Percentiles rank a stretch among this genome's conserved stretches.
Evolutionary conservation across 2,888 invertebrate species (phyloP).

Genomic region (Zygothrica quintamaculata): DNA sequence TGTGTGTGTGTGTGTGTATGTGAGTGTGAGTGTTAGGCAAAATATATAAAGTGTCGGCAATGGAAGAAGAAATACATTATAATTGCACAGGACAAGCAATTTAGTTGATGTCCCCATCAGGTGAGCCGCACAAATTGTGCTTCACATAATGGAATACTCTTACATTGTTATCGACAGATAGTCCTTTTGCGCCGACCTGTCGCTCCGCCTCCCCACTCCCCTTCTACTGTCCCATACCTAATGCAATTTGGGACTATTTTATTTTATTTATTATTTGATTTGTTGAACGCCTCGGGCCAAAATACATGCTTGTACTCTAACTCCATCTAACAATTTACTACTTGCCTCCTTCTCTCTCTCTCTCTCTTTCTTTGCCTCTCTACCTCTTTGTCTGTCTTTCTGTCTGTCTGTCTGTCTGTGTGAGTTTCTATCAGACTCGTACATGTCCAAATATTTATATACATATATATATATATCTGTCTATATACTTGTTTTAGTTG

Average conservation of each 20-base stretch:
- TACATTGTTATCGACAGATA: slow-evolving; percentile 68
- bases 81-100: slow-evolving; percentile 68
- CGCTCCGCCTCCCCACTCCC: slow-evolving; percentile 7
- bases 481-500: no score
- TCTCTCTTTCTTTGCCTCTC: neutral
- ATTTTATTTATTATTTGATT: slow-evolving; percentile 73
- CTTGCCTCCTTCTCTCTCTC: neutral
- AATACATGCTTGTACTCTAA: neutral
- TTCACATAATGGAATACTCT: slow-evolving; percentile 43
- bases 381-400: neutral
- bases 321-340: slow-evolving; percentile 10
- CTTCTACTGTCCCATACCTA: slow-evolving; percentile 45
- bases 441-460: slow-evolving; percentile 43
- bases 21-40: slow-evolving; percentile 30
- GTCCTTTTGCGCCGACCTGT: slow-evolving; percentile 24
- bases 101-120: slow-evolving; percentile 65
- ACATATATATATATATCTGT: no score
- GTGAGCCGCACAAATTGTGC: slow-evolving; percentile 67
- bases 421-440: slow-evolving; percentile 11
- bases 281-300: slow-evolving; percentile 41
- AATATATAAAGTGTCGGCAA: slow-evolving; percentile 48
- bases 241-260: slow-evolving; percentile 69
- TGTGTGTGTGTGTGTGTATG: slow-evolving; percentile 12
- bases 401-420: no score
- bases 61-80: slow-evolving; percentile 62